Conservation (phyloP, 2,888 invertebrate species). For the Lomographa bimaculata region DNA sequence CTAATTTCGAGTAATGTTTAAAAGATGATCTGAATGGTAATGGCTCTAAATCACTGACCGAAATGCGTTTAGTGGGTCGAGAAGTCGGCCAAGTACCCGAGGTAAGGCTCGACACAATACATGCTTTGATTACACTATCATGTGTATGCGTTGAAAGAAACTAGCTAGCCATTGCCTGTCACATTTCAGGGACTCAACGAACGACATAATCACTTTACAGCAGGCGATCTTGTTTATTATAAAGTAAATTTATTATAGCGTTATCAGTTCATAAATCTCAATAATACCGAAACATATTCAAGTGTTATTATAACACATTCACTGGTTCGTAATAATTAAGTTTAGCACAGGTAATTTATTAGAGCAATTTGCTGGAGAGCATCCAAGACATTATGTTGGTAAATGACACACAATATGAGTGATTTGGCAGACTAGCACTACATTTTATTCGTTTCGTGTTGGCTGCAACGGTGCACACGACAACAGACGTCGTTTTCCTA, state of each 20-base stretch:
- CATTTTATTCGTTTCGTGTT: constrained; percentile 42
- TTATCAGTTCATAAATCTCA: constrained; percentile 15
- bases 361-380: constrained; percentile 47
- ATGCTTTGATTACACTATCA: constrained; percentile 48
- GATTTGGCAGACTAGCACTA: constrained; percentile 51
- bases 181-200: too few species aligned
- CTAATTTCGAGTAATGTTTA: constrained; percentile 48
- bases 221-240: too few species aligned
- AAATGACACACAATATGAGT: constrained; percentile 52
- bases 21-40: constrained; percentile 63
- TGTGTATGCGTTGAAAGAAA: constrained; percentile 62
- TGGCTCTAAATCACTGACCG: constrained; percentile 59
- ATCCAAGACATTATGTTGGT: constrained; percentile 46
- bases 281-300: constrained; percentile 5
- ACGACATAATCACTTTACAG: too few species aligned
- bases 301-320: constrained; percentile 11
- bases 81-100: constrained; percentile 68
- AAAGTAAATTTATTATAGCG: too few species aligned
- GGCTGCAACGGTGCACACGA: constrained; percentile 34
- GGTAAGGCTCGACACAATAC: constrained; percentile 47
- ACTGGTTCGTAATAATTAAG: constrained; percentile 40
- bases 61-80: constrained; percentile 56
- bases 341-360: constrained; percentile 44
- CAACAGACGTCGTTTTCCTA: constrained; percentile 45
- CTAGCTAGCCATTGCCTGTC: constrained; percentile 33